These are phyloP conservation scores for Crocallis elinguaria DNA, from an alignment of 2,888 invertebrate species.

Conservation along the genomic window DNA sequence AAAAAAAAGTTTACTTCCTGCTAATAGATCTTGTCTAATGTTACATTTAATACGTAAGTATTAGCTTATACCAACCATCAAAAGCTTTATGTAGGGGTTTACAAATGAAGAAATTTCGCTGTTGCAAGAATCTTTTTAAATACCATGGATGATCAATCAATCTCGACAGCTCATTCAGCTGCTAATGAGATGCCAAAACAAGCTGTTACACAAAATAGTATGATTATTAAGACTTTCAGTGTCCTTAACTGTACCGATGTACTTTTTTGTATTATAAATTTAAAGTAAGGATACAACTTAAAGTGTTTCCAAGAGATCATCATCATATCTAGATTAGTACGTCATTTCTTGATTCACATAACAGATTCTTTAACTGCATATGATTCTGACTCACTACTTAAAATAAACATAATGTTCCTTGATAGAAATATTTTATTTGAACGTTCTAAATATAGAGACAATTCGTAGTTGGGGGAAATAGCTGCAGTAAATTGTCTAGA, in stretches of 20 bases:
- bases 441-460: constrained; percentile 8
- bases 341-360: constrained; percentile 16
- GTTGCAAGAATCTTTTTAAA: constrained; percentile 11
- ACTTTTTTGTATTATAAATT: no score
- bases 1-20: no score
- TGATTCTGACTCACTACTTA: constrained; percentile 11
- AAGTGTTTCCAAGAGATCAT: neutral
- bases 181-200: constrained; percentile 13
- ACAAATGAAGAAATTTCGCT: neutral
- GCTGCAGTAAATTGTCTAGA: constrained; percentile 14
- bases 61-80: no score
- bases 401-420: constrained; percentile 3
- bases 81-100: no score
- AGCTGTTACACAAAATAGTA: constrained; percentile 1
- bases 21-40: no score
- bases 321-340: constrained; percentile 1
- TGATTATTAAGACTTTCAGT: no score
- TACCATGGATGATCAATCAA: constrained; percentile 13
- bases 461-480: constrained; percentile 15
- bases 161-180: constrained; percentile 5
- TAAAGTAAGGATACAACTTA: neutral
- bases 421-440: neutral
- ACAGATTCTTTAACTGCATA: constrained; percentile 17
- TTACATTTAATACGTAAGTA: no score
- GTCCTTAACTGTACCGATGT: no score